phyloP scores from a whole-genome alignment of 2,797 vertebrate species.

The Poecile montanus region DNA sequence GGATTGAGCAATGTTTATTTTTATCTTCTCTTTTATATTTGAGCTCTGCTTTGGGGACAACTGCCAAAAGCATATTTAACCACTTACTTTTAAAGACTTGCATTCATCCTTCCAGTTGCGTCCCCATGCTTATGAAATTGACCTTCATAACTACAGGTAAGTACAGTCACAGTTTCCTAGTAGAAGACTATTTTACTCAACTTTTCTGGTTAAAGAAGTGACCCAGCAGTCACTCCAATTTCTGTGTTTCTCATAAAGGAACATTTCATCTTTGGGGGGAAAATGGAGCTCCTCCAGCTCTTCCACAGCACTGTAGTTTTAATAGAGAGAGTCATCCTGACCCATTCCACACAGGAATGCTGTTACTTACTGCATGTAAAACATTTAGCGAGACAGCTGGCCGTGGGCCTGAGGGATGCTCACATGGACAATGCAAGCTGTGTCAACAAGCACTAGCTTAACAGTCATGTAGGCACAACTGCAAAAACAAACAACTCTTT shows the following conservation, averaged over 20 bases:
- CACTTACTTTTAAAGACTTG: not conserved
- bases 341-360: not conserved
- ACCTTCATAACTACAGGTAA: not conserved
- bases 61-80: not conserved
- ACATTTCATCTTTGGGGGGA: not conserved
- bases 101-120: not conserved
- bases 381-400: not conserved
- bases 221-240: not conserved
- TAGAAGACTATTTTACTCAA: not conserved
- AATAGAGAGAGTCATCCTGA: not conserved
- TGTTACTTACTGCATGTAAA: not conserved
- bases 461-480: not conserved
- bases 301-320: not conserved
- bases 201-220: not conserved
- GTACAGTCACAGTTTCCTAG: not conserved
- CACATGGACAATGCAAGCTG: not conserved
- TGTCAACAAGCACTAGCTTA: not conserved
- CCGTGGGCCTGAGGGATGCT: not conserved
- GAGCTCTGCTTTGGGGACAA: not conserved
- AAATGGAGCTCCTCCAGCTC: not conserved
- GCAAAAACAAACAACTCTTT: not conserved
- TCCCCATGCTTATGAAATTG: not conserved
- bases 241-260: not conserved
- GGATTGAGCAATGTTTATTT: conserved; percentile 41
- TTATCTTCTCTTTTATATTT: conserved; percentile 40